Evolutionary conservation across 2,888 invertebrate species (phyloP), one percentile per base, ranked within the genome.

Genomic region (Pammene aurita): DNA sequence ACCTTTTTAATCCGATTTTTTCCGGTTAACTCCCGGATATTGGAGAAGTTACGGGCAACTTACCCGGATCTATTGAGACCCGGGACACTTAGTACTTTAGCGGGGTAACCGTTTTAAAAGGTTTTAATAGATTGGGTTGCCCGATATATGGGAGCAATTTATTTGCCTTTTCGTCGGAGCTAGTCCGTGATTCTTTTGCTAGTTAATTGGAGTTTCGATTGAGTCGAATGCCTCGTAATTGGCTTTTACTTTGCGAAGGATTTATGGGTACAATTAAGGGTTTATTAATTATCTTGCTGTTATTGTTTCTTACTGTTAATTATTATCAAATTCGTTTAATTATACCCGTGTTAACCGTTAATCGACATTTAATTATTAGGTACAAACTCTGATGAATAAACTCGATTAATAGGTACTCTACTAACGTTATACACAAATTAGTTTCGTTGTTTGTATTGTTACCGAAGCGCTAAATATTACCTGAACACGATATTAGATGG

Each of bases 1-100:
- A 64, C 68, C 68, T 68, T 68, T 68, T 68, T 68, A 68, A 68
- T 68, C 68, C 68, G 68, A 52, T 68, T 68, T 68, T 68, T 68
- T 68, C 64, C 68, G 68, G 68, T 58, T 68, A 64, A 60, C 54
- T 69, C 69, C 66, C 69, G 69, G 69, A 69, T 69, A 69, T 69
- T 65, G 69, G 65, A 48, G 58, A 54, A 69, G 69, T 69, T 69
- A 69, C 69, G 64, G 65, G 46, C 60, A 68, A 69, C 69, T 69
- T 69, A 69, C 41, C 42, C 65, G 60, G 69, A 69, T 69, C 69
- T 69, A 69, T 69, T 38, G 69, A 69, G 58, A 58, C 11, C 58
- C 56, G 16, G 55, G 64, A 69, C 69, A 69, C 69, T 69, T 69
- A 65, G 64, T 65, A 65, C 69, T 69, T 69, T 69, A 64, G 60